These are phyloP conservation scores for Idaea straminata DNA, from an alignment of 2,888 invertebrate genomes.

Conservation along the genomic window DNA sequence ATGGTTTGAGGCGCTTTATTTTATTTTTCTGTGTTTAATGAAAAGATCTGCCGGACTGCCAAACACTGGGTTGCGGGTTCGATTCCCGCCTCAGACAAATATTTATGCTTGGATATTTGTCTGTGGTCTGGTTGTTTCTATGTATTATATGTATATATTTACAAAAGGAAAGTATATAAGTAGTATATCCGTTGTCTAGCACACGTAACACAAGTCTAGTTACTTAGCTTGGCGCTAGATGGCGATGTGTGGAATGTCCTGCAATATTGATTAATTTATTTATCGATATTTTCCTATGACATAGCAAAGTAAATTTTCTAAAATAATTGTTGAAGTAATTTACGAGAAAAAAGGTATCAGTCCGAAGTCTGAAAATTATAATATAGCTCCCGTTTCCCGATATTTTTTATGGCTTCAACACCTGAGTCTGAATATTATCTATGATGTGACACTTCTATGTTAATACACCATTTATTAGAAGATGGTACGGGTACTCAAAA, in stretches of 20 bases:
- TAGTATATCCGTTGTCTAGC: no score
- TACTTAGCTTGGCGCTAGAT: no score
- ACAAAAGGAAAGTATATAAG: no score
- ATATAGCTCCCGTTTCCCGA: background rate
- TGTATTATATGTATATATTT: no score
- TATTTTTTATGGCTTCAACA: background rate
- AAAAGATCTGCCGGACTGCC: background rate
- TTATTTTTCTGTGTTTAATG: background rate
- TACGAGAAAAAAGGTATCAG: background rate
- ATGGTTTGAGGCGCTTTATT: background rate
- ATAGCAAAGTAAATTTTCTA: background rate
- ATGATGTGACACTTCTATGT: background rate
- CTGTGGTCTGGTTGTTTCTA: no score
- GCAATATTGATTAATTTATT: no score
- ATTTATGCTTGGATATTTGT: no score
- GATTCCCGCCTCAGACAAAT: no score
- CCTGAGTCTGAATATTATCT: constrained; percentile 1
- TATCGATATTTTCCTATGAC: no score
- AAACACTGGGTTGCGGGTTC: no score
- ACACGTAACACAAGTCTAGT: no score
- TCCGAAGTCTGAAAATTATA: background rate
- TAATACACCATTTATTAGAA: background rate
- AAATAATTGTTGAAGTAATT: background rate
- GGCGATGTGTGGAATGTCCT: no score
- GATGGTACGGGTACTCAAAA: background rate